Base-by-base conservation (phyloP, 2,888 invertebrate genomes). In the Tubulanus polymorphus region DNA sequence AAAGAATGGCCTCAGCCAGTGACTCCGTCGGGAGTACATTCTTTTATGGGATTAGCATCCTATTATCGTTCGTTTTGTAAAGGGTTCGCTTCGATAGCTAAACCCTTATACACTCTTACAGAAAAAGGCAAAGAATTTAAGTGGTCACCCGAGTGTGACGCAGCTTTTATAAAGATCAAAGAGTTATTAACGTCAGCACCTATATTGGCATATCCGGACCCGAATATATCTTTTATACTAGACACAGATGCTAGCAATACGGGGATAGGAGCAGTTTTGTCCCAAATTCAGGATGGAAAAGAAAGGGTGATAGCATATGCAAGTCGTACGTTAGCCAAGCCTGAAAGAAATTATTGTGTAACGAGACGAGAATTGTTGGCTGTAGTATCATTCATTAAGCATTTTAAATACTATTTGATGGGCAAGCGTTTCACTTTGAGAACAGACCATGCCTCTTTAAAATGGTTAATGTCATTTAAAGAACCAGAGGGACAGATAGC, bases 21-120 rank as follows among this genome's bases (percentile, higher is more conserved):
- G 2, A 47, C 48, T 6, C 1, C 37, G 2, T 53, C 47, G n/a
- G 46, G 48, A 8, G 29, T 56, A 28, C 5, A 51, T 10, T 37
- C 48, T 12, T 48, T 50, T 26, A 27, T 57, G n/a, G 55, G 48
- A 15, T 51, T 56, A n/a, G 23, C 46, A 20, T 26, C 15, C 10
- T 56, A 53, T 41, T 56, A 56, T n/a, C 18, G 56, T 5, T 26
- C 52, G 15, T 56, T 30, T 51, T 41, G 48, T n/a, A 32, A 47
- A n/a, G 23, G 27, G 10, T 56, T 46, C 23, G 49, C 56, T 5
- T 26, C 48, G 29, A 37, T 52, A 25, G 46, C 55, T 18, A 29
- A 29, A 12, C 55, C 51, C 3, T 23, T 55, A 8, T 15, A 51
- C 20, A 8, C 25, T 26, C 25, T 55, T 5, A 28, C 46, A 3